These are phyloP conservation scores for Oreochromis spilurus DNA, from an alignment of 2,113 vertebrate genomes.

Conservation along the genomic window DNA sequence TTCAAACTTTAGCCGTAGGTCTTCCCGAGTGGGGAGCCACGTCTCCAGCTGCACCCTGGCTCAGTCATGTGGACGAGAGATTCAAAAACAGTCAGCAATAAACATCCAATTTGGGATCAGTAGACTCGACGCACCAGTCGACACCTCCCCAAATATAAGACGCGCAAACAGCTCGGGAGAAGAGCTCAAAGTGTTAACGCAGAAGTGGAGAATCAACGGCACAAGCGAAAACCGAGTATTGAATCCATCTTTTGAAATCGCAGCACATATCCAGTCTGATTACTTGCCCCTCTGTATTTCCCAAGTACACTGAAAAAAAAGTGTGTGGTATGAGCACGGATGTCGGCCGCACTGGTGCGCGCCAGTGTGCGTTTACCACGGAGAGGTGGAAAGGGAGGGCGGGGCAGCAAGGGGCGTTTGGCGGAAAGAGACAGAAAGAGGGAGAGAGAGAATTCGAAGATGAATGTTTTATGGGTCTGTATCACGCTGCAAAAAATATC, in stretches of 20 bases:
- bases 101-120: slow-evolving; percentile 67
- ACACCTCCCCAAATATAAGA: slow-evolving; percentile 47
- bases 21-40: slow-evolving; percentile 69
- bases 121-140: slow-evolving; percentile 31
- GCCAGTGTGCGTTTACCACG: slow-evolving; percentile 33
- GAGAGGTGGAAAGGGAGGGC: slow-evolving; percentile 45
- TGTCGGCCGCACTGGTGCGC: slow-evolving; percentile 51
- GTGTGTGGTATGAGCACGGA: slow-evolving; percentile 44
- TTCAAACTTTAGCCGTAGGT: slow-evolving; percentile 76
- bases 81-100: slow-evolving; percentile 51
- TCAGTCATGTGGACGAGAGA: slow-evolving; percentile 70
- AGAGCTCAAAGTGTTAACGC: slow-evolving; percentile 38
- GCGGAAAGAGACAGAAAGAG: slow-evolving; percentile 17
- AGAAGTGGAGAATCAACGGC: slow-evolving; percentile 23
- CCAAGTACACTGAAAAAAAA: slow-evolving; percentile 32
- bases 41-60: slow-evolving; percentile 65
- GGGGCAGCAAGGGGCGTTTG: slow-evolving; percentile 49
- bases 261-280: slow-evolving; percentile 48
- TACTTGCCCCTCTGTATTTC: slow-evolving; percentile 28
- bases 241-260: slow-evolving; percentile 58
- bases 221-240: not conserved
- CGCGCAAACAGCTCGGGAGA: slow-evolving; percentile 22
- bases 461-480: slow-evolving; percentile 71
- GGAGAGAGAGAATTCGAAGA: slow-evolving; percentile 53
- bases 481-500: slow-evolving; percentile 54